A percentile compares a stretch with the other conserved stretches of the same genome.
Conservation (phyloP, 2,797 vertebrate genomes). For the Hozukius guyotensis region DNA sequence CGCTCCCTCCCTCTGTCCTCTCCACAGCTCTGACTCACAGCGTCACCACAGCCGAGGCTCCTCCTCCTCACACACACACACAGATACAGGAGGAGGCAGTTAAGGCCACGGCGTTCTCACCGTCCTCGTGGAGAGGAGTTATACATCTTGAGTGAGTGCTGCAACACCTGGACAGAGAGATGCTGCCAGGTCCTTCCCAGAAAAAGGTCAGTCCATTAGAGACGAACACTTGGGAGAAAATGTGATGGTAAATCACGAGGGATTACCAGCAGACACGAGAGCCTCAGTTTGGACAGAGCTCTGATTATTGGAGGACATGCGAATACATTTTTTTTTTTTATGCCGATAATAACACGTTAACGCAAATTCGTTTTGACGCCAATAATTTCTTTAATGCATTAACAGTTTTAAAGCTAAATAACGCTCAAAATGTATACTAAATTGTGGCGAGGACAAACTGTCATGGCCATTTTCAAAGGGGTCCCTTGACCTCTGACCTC, state of each 20-base stretch:
- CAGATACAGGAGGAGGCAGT: constrained; percentile 25
- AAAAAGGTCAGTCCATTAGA: constrained; percentile 48
- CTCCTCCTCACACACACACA: constrained; percentile 16
- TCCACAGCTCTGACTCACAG: constrained; percentile 37
- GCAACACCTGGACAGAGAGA: constrained; percentile 45
- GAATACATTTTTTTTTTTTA: constrained; percentile 66
- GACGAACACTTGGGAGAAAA: constrained; percentile 38
- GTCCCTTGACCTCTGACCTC: no score
- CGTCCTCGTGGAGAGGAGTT: constrained; percentile 3
- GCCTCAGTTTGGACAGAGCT: constrained; percentile 66
- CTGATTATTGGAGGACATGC: constrained; percentile 71
- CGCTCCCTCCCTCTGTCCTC: constrained; percentile 13
- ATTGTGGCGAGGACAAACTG: no score
- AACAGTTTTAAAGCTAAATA: no score
- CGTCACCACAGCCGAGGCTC: constrained; percentile 21
- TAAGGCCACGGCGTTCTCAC: constrained; percentile 38
- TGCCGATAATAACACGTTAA: no score
- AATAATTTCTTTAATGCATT: no score
- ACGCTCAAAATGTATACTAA: no score
- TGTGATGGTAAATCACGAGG: constrained; percentile 49
- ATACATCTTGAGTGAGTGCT: constrained; percentile 29
- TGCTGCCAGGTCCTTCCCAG: constrained; percentile 38
- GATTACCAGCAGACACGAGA: constrained; percentile 79
- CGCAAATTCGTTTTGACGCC: no score
- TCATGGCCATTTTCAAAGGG: no score